Conservation (phyloP, 2,797 vertebrate species). For the Karalla daura region DNA sequence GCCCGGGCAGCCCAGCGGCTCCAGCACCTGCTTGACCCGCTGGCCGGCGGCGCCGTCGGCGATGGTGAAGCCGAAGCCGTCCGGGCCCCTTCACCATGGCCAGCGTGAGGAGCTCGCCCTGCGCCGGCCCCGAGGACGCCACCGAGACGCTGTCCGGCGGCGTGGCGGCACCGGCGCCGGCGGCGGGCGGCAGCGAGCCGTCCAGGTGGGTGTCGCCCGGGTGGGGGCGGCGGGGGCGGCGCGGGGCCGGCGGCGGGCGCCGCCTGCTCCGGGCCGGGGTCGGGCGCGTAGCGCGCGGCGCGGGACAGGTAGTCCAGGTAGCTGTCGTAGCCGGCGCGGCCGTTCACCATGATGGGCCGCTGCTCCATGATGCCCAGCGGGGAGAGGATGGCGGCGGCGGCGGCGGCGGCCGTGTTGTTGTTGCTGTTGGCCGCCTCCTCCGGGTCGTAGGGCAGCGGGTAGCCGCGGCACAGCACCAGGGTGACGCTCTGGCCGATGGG, state of each 20-base stretch:
- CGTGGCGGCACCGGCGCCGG: conserved; percentile 76
- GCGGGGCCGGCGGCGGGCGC: conserved; percentile 84
- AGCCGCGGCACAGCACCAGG: conserved; percentile 95
- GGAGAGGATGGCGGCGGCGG: conserved; percentile 92
- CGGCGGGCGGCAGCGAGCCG: conserved; percentile 88
- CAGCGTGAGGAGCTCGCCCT: conserved; percentile 95
- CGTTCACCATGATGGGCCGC: conserved; percentile 93
- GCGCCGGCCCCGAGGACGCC: conserved; percentile 95
- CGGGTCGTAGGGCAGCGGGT: conserved; percentile 95
- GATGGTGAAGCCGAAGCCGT: conserved; percentile 98
- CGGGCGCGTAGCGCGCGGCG: conserved; percentile 91
- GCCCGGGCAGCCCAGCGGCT: conserved; percentile 95
- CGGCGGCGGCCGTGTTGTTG: conserved; percentile 82
- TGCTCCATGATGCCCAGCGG: conserved; percentile 96
- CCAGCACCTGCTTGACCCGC: conserved; percentile 97
- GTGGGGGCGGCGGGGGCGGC: conserved; percentile 84
- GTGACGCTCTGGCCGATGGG: conserved; percentile 97
- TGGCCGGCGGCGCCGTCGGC: conserved; percentile 95
- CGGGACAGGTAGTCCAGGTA: conserved; percentile 98
- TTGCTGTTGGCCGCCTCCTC: conserved; percentile 85
- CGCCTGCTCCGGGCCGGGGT: conserved; percentile 63
- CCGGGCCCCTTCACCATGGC: conserved; percentile 96
- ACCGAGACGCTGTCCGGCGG: conserved; percentile 95
- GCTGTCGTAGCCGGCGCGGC: conserved; percentile 95
- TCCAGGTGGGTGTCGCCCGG: conserved; percentile 95